Conservation (phyloP, 2,888 invertebrate genomes). For the Lasius platythorax region DNA sequence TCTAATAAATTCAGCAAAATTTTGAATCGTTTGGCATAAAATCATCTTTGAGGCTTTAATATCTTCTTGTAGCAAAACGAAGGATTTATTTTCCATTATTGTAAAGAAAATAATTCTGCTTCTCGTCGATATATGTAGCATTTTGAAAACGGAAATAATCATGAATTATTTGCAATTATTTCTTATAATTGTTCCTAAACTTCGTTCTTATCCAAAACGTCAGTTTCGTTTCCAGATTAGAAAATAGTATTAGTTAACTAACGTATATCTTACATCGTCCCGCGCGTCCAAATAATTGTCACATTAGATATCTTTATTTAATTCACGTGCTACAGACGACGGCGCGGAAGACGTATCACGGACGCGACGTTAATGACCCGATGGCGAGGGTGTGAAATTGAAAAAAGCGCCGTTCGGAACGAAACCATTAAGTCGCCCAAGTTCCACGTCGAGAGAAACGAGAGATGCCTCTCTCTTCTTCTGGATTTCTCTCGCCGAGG, state of each 20-base stretch:
- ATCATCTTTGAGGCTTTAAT: not conserved
- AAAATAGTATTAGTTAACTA: not conserved
- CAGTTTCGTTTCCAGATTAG: not conserved
- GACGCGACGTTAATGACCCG: conserved; percentile 62
- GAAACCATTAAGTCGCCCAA: conserved; percentile 68
- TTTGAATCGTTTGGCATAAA: conserved; percentile 6
- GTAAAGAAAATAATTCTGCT: not conserved
- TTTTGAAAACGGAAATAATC: not conserved
- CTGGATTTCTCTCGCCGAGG: conserved; percentile 37
- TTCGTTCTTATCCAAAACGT: not conserved
- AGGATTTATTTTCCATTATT: not conserved
- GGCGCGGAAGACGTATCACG: conserved; percentile 16
- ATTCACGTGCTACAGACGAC: conserved; percentile 26
- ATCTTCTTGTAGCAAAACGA: not conserved
- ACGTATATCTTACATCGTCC: not conserved
- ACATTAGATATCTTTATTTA: conserved; percentile 21
- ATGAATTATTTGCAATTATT: not conserved
- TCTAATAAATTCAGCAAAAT: not conserved
- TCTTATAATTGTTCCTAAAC: not conserved
- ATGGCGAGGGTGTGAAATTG: conserved; percentile 62
- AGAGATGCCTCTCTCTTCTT: conserved; percentile 7
- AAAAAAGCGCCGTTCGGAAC: conserved; percentile 56
- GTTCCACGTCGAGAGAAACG: conserved; percentile 29
- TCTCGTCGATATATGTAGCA: not conserved
- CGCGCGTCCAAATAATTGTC: not conserved